Conservation (phyloP, 2,888 invertebrate genomes). For the Cantharis rufa region DNA sequence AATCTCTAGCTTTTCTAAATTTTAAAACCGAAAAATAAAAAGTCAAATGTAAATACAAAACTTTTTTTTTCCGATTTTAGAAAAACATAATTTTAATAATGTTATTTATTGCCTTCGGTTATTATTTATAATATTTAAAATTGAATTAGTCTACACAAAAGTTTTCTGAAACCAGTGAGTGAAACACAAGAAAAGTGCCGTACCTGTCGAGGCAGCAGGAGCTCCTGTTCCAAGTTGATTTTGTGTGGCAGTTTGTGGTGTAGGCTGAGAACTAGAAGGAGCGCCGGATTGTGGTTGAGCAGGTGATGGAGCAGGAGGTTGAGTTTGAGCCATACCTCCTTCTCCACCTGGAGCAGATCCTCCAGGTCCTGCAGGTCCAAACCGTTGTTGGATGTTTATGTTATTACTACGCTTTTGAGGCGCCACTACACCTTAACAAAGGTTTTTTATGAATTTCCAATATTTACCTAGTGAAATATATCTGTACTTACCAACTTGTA, state of each 20-base stretch:
- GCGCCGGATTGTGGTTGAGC: constrained; percentile 79
- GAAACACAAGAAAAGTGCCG: no score
- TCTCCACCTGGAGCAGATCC: constrained; percentile 61
- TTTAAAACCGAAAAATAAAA: no score
- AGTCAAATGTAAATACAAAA: no score
- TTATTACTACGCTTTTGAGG: constrained; percentile 58
- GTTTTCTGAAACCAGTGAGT: no score
- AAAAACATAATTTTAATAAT: no score
- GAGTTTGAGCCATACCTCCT: constrained; percentile 73
- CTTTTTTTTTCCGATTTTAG: no score
- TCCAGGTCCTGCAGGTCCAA: constrained; percentile 51
- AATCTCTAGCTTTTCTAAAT: no score
- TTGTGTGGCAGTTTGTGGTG: constrained; percentile 61
- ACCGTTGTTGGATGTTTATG: constrained; percentile 44
- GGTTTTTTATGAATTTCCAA: not conserved
- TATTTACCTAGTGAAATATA: not conserved
- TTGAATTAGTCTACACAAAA: no score
- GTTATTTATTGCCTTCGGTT: no score
- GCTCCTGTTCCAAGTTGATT: constrained; percentile 55
- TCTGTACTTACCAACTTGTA: constrained; percentile 50
- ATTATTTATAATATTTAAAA: no score
- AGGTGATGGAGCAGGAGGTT: constrained; percentile 77
- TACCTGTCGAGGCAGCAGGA: constrained; percentile 55
- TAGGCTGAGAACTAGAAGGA: constrained; percentile 65
- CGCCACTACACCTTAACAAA: constrained; percentile 57